Base-by-base conservation (phyloP, 2,113 vertebrate species). In the Lamprotornis superbus region DNA sequence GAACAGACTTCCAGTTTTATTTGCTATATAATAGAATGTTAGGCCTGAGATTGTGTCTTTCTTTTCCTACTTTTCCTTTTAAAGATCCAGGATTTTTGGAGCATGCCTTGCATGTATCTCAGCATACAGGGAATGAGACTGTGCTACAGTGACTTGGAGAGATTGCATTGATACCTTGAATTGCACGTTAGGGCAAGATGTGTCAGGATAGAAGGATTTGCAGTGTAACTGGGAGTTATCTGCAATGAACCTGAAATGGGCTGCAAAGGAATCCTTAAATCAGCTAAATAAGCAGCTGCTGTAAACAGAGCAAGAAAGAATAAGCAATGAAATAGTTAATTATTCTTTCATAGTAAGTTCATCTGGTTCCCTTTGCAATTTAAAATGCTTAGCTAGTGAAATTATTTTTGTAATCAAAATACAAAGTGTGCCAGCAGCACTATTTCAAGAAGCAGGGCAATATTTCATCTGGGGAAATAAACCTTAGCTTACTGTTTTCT, bases 351-450 rank as follows among this genome's bases (percentile, higher is more conserved):
- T 19, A 33, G 31, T 31, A 5, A 69, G 59, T 92, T 95, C 71
- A 67, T 77, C 52, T 92, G 77, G 31, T 76, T 94, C 31, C 25
- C 19, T 82, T 83, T 83, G 77, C 56, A 67, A 60, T 74, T 91
- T 52, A 64, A 94, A 88, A 74, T 77, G 80, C 82, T 89, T 83
- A 89, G 83, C 63, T 80, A 10, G 60, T 74, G 81, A 78, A 93
- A 88, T 86, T 53, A 75, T 67, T 94, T 89, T 75, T 94, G 86
- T 70, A 60, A 31, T 87, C 65, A 86, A 89, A 89, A 89, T 47
- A 56, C 35, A 56, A 83, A 57, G 22, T 0, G 0, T 83, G 73
- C 59, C 52, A 74, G 31, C 47, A 70, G 47, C n/a, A 50, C 52
- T 59, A 13, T 47, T 83, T 81, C 19, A 24, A 73, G 47, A 77